phyloP scores from a whole-genome alignment of 2,888 invertebrate species.

The Anorthoa munda region DNA sequence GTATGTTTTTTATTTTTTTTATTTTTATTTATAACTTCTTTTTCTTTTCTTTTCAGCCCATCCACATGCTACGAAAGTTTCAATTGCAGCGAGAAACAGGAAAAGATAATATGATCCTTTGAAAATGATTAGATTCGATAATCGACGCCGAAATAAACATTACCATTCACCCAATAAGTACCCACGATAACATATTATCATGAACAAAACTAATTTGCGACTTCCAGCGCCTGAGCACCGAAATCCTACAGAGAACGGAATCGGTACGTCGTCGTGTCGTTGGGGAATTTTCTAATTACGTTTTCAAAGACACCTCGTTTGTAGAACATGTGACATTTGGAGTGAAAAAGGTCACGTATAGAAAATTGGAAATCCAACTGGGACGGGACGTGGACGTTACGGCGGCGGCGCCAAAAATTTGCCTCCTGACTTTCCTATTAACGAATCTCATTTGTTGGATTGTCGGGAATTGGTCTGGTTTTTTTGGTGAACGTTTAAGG shows the following conservation, averaged over 20 bases:
- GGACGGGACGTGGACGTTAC: constrained; percentile 59
- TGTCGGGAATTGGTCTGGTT: constrained; percentile 52
- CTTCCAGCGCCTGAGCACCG: constrained; percentile 73
- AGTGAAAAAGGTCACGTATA: constrained; percentile 89
- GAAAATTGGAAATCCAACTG: constrained; percentile 85
- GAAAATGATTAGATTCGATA: neutral
- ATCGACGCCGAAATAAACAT: neutral
- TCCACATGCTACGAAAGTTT: too few species aligned
- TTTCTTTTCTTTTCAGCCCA: neutral
- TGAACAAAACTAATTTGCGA: constrained; percentile 87
- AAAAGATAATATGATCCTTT: neutral
- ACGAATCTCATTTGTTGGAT: constrained; percentile 81
- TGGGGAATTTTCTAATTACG: constrained; percentile 91
- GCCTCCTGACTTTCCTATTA: constrained; percentile 83
- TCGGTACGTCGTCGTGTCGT: constrained; percentile 85
- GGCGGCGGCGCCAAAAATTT: constrained; percentile 71
- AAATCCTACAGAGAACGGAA: constrained; percentile 78
- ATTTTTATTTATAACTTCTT: too few species aligned
- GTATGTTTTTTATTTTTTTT: too few species aligned
- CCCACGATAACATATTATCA: constrained; percentile 60
- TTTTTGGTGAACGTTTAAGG: constrained; percentile 27
- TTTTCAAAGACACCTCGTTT: constrained; percentile 90
- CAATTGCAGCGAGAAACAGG: neutral
- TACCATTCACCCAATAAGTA: constrained; percentile 9
- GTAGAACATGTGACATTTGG: constrained; percentile 88